These are phyloP conservation scores for Tor tambroides DNA, from an alignment of 2,113 vertebrate genomes.

Conservation along the genomic window DNA sequence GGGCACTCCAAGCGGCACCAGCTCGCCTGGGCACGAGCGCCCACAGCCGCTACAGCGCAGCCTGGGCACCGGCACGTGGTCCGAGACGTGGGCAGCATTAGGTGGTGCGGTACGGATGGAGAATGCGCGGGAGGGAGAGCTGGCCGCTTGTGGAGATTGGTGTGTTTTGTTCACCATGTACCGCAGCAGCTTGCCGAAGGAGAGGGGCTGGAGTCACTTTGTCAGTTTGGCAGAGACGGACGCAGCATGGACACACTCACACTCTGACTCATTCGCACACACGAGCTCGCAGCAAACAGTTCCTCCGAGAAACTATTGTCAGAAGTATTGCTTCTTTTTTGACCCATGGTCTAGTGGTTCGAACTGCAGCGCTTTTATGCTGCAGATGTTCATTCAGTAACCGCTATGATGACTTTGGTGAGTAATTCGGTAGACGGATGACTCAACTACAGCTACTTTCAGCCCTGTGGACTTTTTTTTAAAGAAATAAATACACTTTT, in stretches of 20 bases:
- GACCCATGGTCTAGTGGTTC: not conserved
- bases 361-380: not conserved
- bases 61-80: conserved; percentile 55
- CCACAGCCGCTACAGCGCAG: conserved; percentile 56
- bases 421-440: not conserved
- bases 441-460: not conserved
- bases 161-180: conserved; percentile 50
- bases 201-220: conserved; percentile 57
- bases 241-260: conserved; percentile 44
- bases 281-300: conserved; percentile 29
- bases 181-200: conserved; percentile 53
- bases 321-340: conserved; percentile 17
- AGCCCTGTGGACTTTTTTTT: not conserved
- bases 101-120: conserved; percentile 25
- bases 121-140: conserved; percentile 44
- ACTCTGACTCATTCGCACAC: conserved; percentile 47
- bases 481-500: not conserved
- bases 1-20: conserved; percentile 65
- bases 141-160: conserved; percentile 46
- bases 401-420: not conserved
- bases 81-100: conserved; percentile 59
- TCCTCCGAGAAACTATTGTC: conserved; percentile 26
- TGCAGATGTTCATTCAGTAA: not conserved
- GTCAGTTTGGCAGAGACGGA: conserved; percentile 55
- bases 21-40: conserved; percentile 58